These are phyloP conservation scores for Machimus rusticus DNA, from an alignment of 2,888 invertebrate species.

Conservation along the genomic window DNA sequence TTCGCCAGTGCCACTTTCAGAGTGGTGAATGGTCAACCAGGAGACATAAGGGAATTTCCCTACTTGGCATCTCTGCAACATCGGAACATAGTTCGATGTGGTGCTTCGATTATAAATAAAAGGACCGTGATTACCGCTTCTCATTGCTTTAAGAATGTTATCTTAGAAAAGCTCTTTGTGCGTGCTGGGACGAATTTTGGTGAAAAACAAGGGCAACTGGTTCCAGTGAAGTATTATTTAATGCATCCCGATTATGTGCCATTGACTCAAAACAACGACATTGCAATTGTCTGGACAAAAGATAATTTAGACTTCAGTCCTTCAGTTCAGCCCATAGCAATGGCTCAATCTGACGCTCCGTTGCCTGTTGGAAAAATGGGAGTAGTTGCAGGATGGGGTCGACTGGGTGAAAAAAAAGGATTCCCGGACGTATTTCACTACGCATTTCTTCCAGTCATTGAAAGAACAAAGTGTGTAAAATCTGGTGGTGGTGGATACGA, in stretches of 20 bases:
- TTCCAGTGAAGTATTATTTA: conserved; percentile 6
- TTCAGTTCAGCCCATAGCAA: conserved; percentile 57
- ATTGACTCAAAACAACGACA: conserved; percentile 61
- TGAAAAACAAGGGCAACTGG: not conserved
- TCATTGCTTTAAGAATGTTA: conserved; percentile 48
- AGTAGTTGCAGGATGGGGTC: conserved; percentile 44
- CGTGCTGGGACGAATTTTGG: conserved; percentile 34
- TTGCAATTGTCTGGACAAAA: conserved; percentile 64
- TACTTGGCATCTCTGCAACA: conserved; percentile 52
- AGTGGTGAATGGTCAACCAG: conserved; percentile 52
- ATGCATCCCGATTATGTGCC: conserved; percentile 31
- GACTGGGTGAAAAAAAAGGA: not conserved
- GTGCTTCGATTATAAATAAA: conserved; percentile 50
- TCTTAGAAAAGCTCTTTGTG: not conserved
- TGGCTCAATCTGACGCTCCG: not conserved
- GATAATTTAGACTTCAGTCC: conserved; percentile 60
- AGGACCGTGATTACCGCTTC: conserved; percentile 52
- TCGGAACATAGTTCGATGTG: conserved; percentile 44
- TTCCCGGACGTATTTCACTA: conserved; percentile 9
- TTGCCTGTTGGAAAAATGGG: conserved; percentile 25
- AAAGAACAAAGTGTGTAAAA: conserved; percentile 53
- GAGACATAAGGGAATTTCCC: conserved; percentile 52
- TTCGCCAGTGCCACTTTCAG: not conserved
- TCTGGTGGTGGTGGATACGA: conserved; percentile 21
- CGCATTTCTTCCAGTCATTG: not conserved